Evolutionary conservation across 2,888 invertebrate species (phyloP).

Genomic region (Diplazon laetatorius): DNA sequence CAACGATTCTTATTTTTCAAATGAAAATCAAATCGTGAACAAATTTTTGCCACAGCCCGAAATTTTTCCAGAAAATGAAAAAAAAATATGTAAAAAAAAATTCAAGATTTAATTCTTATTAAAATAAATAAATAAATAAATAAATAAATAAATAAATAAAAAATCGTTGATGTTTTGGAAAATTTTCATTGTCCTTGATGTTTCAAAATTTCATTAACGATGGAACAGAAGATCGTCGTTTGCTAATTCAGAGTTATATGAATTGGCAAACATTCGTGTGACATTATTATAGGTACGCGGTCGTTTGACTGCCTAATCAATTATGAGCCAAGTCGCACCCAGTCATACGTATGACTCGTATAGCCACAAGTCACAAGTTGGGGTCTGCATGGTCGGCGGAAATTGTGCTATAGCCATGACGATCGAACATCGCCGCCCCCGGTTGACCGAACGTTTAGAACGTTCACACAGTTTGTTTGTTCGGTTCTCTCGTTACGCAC

Average conservation of each 20-base stretch:
- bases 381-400: not conserved
- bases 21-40: not conserved
- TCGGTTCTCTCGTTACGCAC: slow-evolving; percentile 11
- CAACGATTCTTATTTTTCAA: no score
- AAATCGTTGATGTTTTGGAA: no score
- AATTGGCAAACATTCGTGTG: slow-evolving; percentile 29
- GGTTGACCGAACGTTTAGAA: slow-evolving; percentile 53
- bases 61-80: not conserved
- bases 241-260: slow-evolving; percentile 30
- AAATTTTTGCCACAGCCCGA: not conserved
- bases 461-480: slow-evolving; percentile 36
- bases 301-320: slow-evolving; percentile 33
- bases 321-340: slow-evolving; percentile 31
- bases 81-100: no score
- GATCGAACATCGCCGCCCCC: no score
- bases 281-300: slow-evolving; percentile 3
- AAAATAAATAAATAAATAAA: no score
- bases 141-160: no score
- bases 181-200: no score
- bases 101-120: no score
- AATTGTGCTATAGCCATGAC: slow-evolving; percentile 3
- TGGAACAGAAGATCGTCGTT: not conserved
- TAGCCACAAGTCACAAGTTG: slow-evolving; percentile 37
- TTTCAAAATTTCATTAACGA: not conserved
- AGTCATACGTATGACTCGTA: not conserved